Base-by-base conservation (phyloP, 2,797 vertebrate genomes). In the Rhinatrema bivittatum region DNA sequence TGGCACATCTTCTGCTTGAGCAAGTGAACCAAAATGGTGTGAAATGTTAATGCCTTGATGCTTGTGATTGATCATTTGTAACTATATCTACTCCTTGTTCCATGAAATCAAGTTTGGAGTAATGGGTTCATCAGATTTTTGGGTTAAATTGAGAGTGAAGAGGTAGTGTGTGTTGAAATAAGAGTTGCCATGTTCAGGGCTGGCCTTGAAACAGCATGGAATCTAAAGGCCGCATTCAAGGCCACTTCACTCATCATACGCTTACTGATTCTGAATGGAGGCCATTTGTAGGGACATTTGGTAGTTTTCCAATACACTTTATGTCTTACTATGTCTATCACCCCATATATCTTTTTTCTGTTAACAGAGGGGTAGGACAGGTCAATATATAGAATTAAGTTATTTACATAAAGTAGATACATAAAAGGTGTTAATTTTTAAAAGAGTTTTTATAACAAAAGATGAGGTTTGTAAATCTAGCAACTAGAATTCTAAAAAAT, bases 111-210 rank as follows among this genome's bases (percentile, higher is more conserved):
- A 86, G 79, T 88, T 82, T 84, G 88, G 85, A 87, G 85, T 88
- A 86, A 87, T 78, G 83, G 86, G 80, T 87, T 88, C 86, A 88
- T 91, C 87, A 93, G 85, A 92, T 84, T 89, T 86, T 83, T 84
- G 83, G 88, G 88, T 93, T 93, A 94, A 95, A 94, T 93, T 91
- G 92, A 93, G 89, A 93, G 90, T 94, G 87, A 91, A 91, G 86
- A 88, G 82, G 86, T 85, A 82, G 85, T 87, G 85, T 87, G 87
- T 85, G 78, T 79, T 76, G 74, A 86, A 85, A 87, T 81, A 83
- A 82, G 79, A 86, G 83, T 78, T 81, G 79, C 83, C 84, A 83
- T 88, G 82, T 87, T 86, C 76, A 37, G 80, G 84, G 82, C 80
- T 84, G 82, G 87, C 86, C 86, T 84, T 75, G 69, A 72, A 89